These are phyloP conservation scores for Ariopsis seemanni DNA, from an alignment of 2,113 vertebrate genomes.

Conservation along the genomic window DNA sequence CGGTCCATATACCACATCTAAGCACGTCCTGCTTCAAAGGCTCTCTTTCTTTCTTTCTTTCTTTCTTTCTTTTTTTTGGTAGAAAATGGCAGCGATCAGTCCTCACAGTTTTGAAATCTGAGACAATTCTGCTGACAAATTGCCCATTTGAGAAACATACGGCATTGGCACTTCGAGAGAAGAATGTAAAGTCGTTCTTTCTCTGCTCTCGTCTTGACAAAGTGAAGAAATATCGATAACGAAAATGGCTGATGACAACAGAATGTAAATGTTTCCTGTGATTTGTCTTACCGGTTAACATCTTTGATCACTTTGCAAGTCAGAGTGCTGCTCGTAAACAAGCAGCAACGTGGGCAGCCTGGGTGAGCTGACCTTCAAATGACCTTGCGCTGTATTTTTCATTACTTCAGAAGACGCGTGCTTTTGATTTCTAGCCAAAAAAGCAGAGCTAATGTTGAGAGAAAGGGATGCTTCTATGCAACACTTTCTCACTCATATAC, in stretches of 20 bases:
- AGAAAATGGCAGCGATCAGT: conserved; percentile 1
- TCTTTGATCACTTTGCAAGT: background rate
- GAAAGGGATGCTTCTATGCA: conserved; percentile 35
- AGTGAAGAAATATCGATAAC: background rate
- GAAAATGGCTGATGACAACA: conserved; percentile 16
- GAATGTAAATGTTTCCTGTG: background rate
- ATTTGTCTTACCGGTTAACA: background rate
- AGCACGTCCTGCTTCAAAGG: conserved; percentile 38
- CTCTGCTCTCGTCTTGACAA: background rate
- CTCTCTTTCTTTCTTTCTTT: background rate
- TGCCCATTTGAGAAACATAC: conserved; percentile 37
- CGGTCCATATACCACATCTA: conserved; percentile 40
- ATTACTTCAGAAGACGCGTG: background rate
- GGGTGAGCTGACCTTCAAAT: conserved; percentile 61
- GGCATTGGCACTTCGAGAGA: background rate
- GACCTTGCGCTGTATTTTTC: conserved; percentile 37
- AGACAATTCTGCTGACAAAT: conserved; percentile 38
- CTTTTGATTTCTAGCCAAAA: background rate
- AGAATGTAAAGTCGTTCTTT: conserved; percentile 22
- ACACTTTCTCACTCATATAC: conserved; percentile 51
- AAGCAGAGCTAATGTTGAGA: background rate
- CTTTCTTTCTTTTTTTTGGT: background rate
- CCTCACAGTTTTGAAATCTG: conserved; percentile 17
- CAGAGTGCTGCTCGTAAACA: conserved; percentile 5
- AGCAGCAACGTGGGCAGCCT: background rate